A percentile compares a stretch with the other conserved stretches of the same genome.
phyloP scores from a whole-genome alignment of 2,797 vertebrate genomes.

The Myripristis murdjan region DNA sequence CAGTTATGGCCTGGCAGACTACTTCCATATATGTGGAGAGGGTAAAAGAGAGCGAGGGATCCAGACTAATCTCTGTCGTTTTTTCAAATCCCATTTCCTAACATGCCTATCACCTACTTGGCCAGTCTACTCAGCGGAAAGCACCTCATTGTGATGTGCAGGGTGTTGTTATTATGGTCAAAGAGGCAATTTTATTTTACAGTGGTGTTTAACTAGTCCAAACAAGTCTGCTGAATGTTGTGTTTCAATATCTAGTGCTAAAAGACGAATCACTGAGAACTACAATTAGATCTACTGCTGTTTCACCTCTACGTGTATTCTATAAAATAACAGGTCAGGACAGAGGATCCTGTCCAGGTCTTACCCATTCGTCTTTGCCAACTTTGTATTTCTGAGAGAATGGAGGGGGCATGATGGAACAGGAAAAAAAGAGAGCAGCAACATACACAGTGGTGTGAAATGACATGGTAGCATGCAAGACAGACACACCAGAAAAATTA shows the following conservation, averaged over 20 bases:
- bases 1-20: constrained; percentile 9
- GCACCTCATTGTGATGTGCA: neutral
- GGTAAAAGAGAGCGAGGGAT: constrained; percentile 1
- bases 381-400: constrained; percentile 83
- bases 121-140: constrained; percentile 4
- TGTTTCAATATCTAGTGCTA: neutral
- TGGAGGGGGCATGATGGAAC: constrained; percentile 44
- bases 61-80: constrained; percentile 24
- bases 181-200: too few species aligned
- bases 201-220: neutral
- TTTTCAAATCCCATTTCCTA: constrained; percentile 30
- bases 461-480: constrained; percentile 44
- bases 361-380: constrained; percentile 87
- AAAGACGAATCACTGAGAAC: neutral
- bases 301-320: constrained; percentile 9
- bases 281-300: constrained; percentile 26
- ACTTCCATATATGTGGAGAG: neutral
- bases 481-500: constrained; percentile 34
- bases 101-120: constrained; percentile 7
- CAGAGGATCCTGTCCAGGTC: constrained; percentile 44
- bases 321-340: constrained; percentile 28
- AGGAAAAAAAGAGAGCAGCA: constrained; percentile 21
- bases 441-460: constrained; percentile 44
- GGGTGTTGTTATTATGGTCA: neutral
- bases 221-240: neutral